Conservation (phyloP, 2,888 invertebrate species). For the Acanthacorydalis orientalis region DNA sequence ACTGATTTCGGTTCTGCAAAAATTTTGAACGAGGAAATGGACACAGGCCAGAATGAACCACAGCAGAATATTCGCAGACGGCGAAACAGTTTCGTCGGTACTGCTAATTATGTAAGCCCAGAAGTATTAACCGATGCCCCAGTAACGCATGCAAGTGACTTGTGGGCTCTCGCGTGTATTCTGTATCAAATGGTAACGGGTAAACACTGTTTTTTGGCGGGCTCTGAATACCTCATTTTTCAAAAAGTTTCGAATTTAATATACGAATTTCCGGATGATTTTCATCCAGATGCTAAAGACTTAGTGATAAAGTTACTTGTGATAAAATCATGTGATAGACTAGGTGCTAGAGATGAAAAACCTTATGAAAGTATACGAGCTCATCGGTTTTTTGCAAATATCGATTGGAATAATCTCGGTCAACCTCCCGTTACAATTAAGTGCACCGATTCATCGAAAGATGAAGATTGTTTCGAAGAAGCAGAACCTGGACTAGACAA, state of each 20-base stretch:
- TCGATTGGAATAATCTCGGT: constrained; percentile 69
- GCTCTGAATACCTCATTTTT: constrained; percentile 90
- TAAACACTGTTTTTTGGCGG: constrained; percentile 77
- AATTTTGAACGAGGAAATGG: constrained; percentile 34
- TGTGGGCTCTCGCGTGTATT: constrained; percentile 97
- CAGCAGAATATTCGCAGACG: constrained; percentile 31
- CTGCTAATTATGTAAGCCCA: constrained; percentile 97
- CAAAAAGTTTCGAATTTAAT: constrained; percentile 85
- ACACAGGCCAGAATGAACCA: constrained; percentile 14
- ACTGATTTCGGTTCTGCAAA: constrained; percentile 97
- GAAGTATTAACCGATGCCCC: constrained; percentile 62
- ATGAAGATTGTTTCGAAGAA: constrained; percentile 57
- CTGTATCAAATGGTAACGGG: constrained; percentile 95
- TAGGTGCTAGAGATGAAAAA: constrained; percentile 63
- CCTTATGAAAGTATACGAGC: constrained; percentile 67
- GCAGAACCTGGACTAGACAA: constrained; percentile 79
- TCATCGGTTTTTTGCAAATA: constrained; percentile 72
- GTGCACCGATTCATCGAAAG: constrained; percentile 26
- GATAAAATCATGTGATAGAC: constrained; percentile 57
- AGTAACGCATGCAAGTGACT: constrained; percentile 65
- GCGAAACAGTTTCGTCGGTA: constrained; percentile 87
- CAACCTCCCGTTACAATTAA: constrained; percentile 59
- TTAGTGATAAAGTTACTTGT: constrained; percentile 75
- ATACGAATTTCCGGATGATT: constrained; percentile 85
- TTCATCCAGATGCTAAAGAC: constrained; percentile 71